Evolutionary conservation across 2,113 vertebrate genomes (phyloP).

Genomic region (Hippocampus zosterae): DNA sequence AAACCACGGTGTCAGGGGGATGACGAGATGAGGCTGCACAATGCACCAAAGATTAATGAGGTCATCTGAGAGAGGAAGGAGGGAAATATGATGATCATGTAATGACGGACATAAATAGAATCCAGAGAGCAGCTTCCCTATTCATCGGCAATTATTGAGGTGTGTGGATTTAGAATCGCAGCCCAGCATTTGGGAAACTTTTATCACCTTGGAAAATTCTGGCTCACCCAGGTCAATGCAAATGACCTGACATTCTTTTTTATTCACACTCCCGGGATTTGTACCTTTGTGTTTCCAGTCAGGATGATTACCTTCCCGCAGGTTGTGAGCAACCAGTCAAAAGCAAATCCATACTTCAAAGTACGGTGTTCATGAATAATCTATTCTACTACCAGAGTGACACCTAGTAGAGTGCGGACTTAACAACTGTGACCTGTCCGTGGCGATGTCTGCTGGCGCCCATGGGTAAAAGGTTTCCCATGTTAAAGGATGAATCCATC

Average conservation of each 20-base stretch:
- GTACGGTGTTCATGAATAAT: constrained; percentile 64
- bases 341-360: constrained; percentile 63
- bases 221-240: constrained; percentile 25
- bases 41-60: constrained; percentile 67
- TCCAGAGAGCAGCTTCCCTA: constrained; percentile 34
- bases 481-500: not conserved
- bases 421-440: constrained; percentile 6
- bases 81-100: constrained; percentile 35
- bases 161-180: constrained; percentile 8
- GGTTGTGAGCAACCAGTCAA: constrained; percentile 60
- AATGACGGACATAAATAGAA: constrained; percentile 41
- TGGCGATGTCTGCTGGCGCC: not conserved
- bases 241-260: constrained; percentile 41
- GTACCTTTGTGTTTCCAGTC: constrained; percentile 37
- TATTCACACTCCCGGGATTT: constrained; percentile 9
- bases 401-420: not conserved
- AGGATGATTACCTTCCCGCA: constrained; percentile 57
- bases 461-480: not conserved
- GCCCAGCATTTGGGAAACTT: constrained; percentile 14
- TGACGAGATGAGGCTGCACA: constrained; percentile 52
- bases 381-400: constrained; percentile 43
- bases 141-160: constrained; percentile 25
- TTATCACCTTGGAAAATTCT: constrained; percentile 38
- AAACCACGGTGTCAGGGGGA: constrained; percentile 47
- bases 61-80: constrained; percentile 46